Base-by-base conservation (phyloP, 1,140 invertebrate genomes). In the Euura lappo region DNA sequence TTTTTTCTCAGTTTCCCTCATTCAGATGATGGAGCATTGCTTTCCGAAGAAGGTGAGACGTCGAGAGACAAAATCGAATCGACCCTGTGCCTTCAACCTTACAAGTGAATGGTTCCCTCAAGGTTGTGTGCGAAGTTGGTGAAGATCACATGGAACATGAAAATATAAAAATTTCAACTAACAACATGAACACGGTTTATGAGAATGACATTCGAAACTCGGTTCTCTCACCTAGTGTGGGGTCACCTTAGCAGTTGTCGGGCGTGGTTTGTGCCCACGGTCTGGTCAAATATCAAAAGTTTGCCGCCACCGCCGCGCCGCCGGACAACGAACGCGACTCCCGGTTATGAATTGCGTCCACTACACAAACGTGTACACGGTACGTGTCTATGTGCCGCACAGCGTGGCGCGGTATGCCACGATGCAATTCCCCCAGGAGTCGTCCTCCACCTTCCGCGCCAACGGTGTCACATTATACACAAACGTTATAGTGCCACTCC, bases 241-340 rank as follows among this genome's bases (percentile, higher is more conserved):
- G 28, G 28, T 79, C 73, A 71, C 73, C 77, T 79, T 76, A 74
- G 69, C 75, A 74, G 65, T 67, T 74, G 28, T 74, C 71, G 51
- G 47, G n/a, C 65, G 65, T 28, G 43, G 44, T 66, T 67, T 74
- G 45, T 28, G 28, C 28, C 28, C 28, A 44, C 65, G 8, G 28
- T 65, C 47, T 65, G 76, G 43, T 81, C 79, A 72, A 74, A 77
- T 83, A 77, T 79, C 81, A 82, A 83, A 83, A 82, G 79, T 75
- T 46, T 51, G 71, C 79, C 79, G 79, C 72, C 67, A 44, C 28
- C 10, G 51, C 10, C 51, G 13, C 28, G 28, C 28, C 28, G 13
- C 3, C 51, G 28, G 28, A 28, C 28, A 28, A 28, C 28, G 28
- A 28, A 28, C 28, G 28, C 28, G 28, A 28, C 28, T 28, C 28